These are phyloP conservation scores for Mus spicilegus DNA, from an alignment of 2,113 vertebrate genomes.

Conservation along the genomic window DNA sequence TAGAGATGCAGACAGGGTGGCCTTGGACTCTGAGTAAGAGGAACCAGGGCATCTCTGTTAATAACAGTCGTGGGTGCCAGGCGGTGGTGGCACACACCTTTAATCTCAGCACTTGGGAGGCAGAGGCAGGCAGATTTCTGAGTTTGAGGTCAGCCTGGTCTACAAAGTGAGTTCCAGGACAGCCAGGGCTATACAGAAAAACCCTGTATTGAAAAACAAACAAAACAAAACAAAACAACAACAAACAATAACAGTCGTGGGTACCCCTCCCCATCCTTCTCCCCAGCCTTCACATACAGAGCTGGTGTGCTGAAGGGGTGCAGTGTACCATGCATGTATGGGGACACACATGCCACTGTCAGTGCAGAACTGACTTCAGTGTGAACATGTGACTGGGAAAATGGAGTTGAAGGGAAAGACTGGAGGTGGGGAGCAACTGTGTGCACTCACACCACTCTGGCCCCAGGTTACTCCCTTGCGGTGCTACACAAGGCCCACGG, in stretches of 20 bases:
- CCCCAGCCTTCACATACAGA: neutral
- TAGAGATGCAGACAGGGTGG: neutral
- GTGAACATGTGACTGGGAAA: neutral
- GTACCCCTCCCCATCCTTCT: neutral
- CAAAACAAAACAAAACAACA: too few relatives aligned
- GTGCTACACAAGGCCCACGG: slow-evolving; percentile 58
- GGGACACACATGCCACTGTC: neutral
- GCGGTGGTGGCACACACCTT: too few relatives aligned
- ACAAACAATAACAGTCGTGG: neutral
- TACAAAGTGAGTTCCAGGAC: too few relatives aligned
- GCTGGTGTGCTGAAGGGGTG: neutral
- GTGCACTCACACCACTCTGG: neutral
- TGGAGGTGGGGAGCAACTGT: rapidly evolving
- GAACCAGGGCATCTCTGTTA: neutral
- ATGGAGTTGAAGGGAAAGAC: neutral
- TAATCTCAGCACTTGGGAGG: too few relatives aligned
- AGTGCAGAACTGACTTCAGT: neutral
- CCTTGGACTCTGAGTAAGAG: neutral
- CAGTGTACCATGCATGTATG: neutral
- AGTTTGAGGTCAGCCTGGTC: too few relatives aligned
- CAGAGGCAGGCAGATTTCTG: too few relatives aligned
- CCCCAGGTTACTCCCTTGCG: slow-evolving; percentile 86
- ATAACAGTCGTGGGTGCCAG: neutral
- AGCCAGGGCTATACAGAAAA: too few relatives aligned
- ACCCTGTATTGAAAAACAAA: too few relatives aligned